Conservation (phyloP, 37 sponge, comb jelly and placozoan species). For the Beroe forskalii region DNA sequence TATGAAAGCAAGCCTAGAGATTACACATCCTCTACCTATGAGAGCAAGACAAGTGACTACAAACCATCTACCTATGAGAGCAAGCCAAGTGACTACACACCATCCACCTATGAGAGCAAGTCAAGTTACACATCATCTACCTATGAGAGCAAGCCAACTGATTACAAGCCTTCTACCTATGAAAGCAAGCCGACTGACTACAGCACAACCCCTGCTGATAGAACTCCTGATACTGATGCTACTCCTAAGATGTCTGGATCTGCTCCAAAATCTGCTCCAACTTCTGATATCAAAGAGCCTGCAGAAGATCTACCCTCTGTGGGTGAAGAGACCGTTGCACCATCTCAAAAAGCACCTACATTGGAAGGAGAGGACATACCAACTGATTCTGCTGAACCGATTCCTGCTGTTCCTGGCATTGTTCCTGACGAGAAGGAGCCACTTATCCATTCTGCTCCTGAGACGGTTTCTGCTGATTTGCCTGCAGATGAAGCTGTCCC, state of each 20-base stretch:
- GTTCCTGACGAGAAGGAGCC: not conserved
- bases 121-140: not conserved
- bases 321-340: not conserved
- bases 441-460: not conserved
- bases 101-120: not conserved
- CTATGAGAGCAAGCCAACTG: not conserved
- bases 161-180: not conserved
- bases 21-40: conserved; percentile 5
- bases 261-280: conserved; percentile 26
- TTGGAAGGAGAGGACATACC: conserved; percentile 38
- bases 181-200: not conserved
- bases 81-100: conserved; percentile 40
- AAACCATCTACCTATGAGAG: not conserved
- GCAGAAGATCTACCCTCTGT: not conserved
- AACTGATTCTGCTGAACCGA: not conserved
- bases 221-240: not conserved
- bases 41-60: conserved; percentile 37
- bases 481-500: conserved; percentile 1
- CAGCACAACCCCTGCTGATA: not conserved
- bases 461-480: not conserved
- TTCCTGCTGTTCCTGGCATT: not conserved
- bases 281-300: not conserved
- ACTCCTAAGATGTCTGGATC: not conserved
- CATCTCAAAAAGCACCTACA: conserved; percentile 29
- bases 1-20: no score